Percentiles rank a stretch among this genome's conserved stretches.
These are phyloP conservation scores for Leptoclinus maculatus DNA, from an alignment of 2,797 vertebrate species.

Conservation along the genomic window DNA sequence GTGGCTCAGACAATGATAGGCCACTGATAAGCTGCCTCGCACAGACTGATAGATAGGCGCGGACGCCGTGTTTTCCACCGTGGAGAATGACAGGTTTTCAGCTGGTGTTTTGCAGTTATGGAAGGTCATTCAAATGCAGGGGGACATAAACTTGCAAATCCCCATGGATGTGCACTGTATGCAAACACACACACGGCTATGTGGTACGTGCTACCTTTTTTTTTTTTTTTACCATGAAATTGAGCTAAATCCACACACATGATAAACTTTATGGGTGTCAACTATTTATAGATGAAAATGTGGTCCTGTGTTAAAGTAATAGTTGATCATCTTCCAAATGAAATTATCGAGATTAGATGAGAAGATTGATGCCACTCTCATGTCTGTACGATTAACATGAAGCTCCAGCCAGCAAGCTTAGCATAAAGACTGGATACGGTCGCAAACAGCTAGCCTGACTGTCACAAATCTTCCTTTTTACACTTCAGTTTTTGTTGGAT, in stretches of 20 bases:
- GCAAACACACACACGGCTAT: slow-evolving; percentile 3
- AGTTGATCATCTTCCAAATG: not conserved
- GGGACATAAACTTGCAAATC: slow-evolving; percentile 35
- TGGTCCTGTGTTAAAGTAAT: not conserved
- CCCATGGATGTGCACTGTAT: not conserved
- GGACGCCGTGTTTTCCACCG: slow-evolving; percentile 41
- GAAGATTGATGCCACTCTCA: not conserved
- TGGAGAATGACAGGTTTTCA: slow-evolving; percentile 52
- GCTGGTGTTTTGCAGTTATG: slow-evolving; percentile 32
- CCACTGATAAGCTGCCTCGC: slow-evolving; percentile 73
- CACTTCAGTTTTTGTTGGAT: not conserved
- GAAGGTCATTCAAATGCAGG: slow-evolving; percentile 44
- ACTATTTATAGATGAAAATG: not conserved
- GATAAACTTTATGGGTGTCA: not conserved
- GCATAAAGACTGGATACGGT: not conserved
- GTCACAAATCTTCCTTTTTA: not conserved
- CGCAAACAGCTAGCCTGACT: not conserved
- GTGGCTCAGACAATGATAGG: slow-evolving; percentile 77
- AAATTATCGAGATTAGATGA: not conserved
- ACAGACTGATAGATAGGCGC: slow-evolving; percentile 55
- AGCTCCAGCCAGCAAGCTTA: not conserved
- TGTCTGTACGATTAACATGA: not conserved
- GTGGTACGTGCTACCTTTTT: not conserved
- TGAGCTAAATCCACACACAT: not conserved
- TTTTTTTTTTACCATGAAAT: not conserved